phyloP scores from a whole-genome alignment of 2,797 vertebrate species.

The Tarsius wallacei region DNA sequence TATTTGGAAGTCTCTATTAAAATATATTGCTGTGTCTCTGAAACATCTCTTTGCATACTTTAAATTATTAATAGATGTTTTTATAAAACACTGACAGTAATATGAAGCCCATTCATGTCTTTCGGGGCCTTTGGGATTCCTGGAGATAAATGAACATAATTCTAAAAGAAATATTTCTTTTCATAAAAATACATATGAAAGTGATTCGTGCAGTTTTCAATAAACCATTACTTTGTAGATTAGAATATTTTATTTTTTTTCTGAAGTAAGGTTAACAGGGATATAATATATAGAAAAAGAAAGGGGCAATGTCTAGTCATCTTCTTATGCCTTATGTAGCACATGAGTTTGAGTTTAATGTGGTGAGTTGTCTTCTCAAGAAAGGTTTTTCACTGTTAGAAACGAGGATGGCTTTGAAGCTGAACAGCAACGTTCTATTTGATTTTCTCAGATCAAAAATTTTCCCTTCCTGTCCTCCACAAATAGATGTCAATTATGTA shows the following conservation, averaged over 20 bases:
- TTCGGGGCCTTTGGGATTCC: background rate
- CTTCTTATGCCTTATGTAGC: background rate
- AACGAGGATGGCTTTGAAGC: slow-evolving; percentile 28
- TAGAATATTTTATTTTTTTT: slow-evolving; percentile 38
- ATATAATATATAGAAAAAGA: background rate
- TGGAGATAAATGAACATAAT: slow-evolving; percentile 46
- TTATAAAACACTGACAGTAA: slow-evolving; percentile 20
- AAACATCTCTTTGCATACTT: slow-evolving; percentile 60
- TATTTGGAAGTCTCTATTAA: slow-evolving; percentile 59
- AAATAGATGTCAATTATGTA: slow-evolving; percentile 35
- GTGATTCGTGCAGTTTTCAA: slow-evolving; percentile 35
- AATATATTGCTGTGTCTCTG: slow-evolving; percentile 6
- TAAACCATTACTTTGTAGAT: background rate
- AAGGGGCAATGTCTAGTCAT: background rate
- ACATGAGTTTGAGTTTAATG: background rate
- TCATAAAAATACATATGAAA: background rate
- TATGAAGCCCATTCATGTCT: slow-evolving; percentile 52
- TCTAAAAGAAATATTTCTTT: slow-evolving; percentile 31
- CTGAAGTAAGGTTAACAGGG: slow-evolving; percentile 4
- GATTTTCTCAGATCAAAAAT: slow-evolving; percentile 23
- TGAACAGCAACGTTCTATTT: slow-evolving; percentile 23
- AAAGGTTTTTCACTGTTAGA: background rate
- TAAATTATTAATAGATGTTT: slow-evolving; percentile 76
- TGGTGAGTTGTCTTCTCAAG: slow-evolving; percentile 10
- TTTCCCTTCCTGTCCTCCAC: background rate